Percentiles rank a stretch among this genome's conserved stretches.
Conservation (phyloP, 2,113 vertebrate genomes). For the Chloropsis hardwickii region DNA sequence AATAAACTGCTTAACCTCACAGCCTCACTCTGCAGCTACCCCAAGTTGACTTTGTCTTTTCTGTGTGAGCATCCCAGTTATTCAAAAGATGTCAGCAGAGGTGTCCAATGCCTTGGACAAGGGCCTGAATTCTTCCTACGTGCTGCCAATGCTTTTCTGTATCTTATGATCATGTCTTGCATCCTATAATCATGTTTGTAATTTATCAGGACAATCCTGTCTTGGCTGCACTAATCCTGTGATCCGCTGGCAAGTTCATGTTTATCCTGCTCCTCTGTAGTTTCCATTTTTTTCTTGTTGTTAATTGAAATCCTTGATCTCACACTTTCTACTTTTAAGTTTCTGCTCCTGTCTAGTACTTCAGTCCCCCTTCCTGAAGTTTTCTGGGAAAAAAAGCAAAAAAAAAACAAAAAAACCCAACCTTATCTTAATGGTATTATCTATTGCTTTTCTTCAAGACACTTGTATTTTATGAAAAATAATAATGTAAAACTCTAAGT, state of each 20-base stretch:
- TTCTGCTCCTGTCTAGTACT: background rate
- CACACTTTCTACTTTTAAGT: background rate
- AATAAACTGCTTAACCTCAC: background rate
- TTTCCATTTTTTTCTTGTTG: background rate
- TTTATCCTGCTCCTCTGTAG: background rate
- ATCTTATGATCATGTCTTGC: background rate
- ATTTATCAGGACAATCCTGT: background rate
- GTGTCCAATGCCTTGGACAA: background rate
- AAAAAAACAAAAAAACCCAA: rapidly evolving
- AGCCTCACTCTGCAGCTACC: background rate
- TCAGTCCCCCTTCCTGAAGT: background rate
- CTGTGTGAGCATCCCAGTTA: background rate
- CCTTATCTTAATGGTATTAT: background rate
- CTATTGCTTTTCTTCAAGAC: background rate
- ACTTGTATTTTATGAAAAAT: background rate
- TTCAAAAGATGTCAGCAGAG: background rate
- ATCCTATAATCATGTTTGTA: background rate
- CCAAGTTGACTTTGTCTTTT: background rate
- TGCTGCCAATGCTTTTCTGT: background rate
- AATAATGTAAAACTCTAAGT: background rate
- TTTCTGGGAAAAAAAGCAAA: background rate
- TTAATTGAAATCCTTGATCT: background rate
- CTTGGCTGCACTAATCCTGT: background rate
- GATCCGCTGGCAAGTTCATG: background rate
- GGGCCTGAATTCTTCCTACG: background rate